Percentiles rank a stretch among this genome's conserved stretches.
Evolutionary conservation across 2,888 invertebrate species (phyloP).

Genomic region (Amblyteles armatorius): DNA sequence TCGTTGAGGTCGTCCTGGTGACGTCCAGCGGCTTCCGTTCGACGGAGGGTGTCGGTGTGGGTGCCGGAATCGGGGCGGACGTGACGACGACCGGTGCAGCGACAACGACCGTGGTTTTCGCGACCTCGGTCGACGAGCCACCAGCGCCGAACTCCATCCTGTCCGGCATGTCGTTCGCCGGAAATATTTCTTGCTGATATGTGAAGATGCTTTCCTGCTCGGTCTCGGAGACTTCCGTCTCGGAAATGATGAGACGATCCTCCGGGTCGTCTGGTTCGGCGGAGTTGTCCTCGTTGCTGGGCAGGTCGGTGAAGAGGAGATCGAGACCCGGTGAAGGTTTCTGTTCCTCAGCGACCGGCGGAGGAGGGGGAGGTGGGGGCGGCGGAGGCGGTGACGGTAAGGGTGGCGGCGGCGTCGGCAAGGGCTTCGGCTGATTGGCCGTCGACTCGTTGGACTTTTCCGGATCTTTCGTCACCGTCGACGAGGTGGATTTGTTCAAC

Average conservation of each 20-base stretch:
- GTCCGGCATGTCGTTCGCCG: constrained; percentile 75
- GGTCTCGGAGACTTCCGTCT: constrained; percentile 87
- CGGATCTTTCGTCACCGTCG: constrained; percentile 83
- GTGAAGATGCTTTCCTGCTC: constrained; percentile 86
- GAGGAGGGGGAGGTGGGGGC: constrained; percentile 52
- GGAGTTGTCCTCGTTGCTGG: constrained; percentile 80
- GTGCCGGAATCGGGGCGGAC: constrained; percentile 4
- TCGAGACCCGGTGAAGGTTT: constrained; percentile 76
- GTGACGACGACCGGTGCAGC: background rate
- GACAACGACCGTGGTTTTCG: constrained; percentile 52
- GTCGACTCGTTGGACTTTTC: constrained; percentile 85
- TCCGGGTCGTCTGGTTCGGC: constrained; percentile 85
- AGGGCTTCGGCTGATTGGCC: constrained; percentile 77
- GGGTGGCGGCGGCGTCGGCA: constrained; percentile 60
- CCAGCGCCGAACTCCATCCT: constrained; percentile 70
- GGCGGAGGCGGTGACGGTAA: constrained; percentile 62
- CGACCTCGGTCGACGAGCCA: constrained; percentile 44
- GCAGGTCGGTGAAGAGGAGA: constrained; percentile 83
- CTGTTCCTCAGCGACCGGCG: constrained; percentile 68
- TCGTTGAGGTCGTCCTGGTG: constrained; percentile 74
- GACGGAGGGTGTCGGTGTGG: background rate
- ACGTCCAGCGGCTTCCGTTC: constrained; percentile 69
- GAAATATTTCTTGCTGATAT: constrained; percentile 87
- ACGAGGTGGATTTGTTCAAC: constrained; percentile 73
- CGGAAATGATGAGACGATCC: constrained; percentile 87